phyloP scores from a whole-genome alignment of 2,888 invertebrate species.

The Drosophila colorata region DNA sequence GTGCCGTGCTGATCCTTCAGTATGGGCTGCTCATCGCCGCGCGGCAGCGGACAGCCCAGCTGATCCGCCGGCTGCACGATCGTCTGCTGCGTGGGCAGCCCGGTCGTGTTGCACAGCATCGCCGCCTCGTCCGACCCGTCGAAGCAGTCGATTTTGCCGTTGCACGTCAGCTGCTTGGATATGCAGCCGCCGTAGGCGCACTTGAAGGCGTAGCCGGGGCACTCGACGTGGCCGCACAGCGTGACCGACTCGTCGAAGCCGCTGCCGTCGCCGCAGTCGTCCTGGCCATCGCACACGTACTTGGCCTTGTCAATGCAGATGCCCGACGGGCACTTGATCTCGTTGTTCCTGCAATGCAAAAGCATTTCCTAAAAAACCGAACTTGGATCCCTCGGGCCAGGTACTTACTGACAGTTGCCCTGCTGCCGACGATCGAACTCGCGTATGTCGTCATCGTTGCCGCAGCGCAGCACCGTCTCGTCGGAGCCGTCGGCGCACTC shows the following conservation, averaged over 20 bases:
- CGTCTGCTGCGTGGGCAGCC: not conserved
- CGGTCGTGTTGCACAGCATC: conserved; percentile 65
- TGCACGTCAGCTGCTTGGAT: conserved; percentile 36
- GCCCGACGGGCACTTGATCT: conserved; percentile 67
- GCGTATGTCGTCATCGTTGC: conserved; percentile 46
- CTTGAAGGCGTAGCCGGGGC: conserved; percentile 65
- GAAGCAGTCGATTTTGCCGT: conserved; percentile 52
- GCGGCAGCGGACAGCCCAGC: conserved; percentile 53
- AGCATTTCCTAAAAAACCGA: no score
- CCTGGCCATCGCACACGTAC: conserved; percentile 57
- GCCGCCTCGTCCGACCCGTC: conserved; percentile 69
- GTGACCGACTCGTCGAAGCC: conserved; percentile 60
- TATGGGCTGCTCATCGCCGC: conserved; percentile 56
- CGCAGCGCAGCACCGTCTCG: conserved; percentile 61
- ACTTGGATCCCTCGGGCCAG: no score
- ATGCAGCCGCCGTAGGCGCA: conserved; percentile 68
- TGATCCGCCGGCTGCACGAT: not conserved
- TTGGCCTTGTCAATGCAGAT: conserved; percentile 62
- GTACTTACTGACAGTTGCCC: conserved; percentile 63
- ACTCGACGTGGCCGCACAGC: conserved; percentile 59
- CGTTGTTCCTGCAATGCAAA: conserved; percentile 45
- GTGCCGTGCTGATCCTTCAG: conserved; percentile 35
- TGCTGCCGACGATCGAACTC: conserved; percentile 26
- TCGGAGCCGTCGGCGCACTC: conserved; percentile 71
- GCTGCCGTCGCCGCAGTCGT: conserved; percentile 67